These are phyloP conservation scores for Kryptopterus vitreolus DNA, from an alignment of 2,797 vertebrate species.

Conservation along the genomic window DNA sequence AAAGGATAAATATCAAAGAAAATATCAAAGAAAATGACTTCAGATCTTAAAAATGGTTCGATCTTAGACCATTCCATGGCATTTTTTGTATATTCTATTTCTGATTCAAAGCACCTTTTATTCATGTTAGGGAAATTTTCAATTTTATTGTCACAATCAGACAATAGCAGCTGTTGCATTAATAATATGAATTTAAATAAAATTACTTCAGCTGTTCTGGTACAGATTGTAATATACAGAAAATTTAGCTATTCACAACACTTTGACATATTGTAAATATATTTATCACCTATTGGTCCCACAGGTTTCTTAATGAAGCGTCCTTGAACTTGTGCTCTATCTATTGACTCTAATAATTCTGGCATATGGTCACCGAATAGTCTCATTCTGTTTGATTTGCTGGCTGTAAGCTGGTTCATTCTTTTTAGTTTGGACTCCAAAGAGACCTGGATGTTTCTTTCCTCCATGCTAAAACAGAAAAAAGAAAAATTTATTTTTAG, in stretches of 20 bases:
- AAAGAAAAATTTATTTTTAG: not conserved
- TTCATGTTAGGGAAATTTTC: not conserved
- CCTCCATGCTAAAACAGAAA: constrained; percentile 52
- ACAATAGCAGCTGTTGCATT: not conserved
- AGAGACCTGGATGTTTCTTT: constrained; percentile 57
- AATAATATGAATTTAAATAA: not conserved
- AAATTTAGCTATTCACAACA: not conserved
- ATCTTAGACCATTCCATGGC: not conserved
- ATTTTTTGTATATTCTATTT: not conserved
- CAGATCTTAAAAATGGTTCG: not conserved
- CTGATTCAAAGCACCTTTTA: not conserved
- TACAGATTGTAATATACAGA: not conserved
- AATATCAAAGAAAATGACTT: not conserved
- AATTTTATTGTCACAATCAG: not conserved
- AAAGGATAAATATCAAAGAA: not conserved
- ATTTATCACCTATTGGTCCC: constrained; percentile 58
- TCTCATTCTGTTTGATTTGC: constrained; percentile 69
- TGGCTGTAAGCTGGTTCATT: constrained; percentile 67
- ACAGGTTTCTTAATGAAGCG: constrained; percentile 60
- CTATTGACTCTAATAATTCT: constrained; percentile 56
- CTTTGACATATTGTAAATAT: not conserved
- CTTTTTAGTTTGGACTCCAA: constrained; percentile 65
- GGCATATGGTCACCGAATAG: constrained; percentile 64
- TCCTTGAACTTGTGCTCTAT: constrained; percentile 53
- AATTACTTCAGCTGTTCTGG: not conserved